Percentiles rank a stretch among this genome's conserved stretches.
Conservation (phyloP, 2,113 vertebrate species). For the Rhombomys opimus region DNA sequence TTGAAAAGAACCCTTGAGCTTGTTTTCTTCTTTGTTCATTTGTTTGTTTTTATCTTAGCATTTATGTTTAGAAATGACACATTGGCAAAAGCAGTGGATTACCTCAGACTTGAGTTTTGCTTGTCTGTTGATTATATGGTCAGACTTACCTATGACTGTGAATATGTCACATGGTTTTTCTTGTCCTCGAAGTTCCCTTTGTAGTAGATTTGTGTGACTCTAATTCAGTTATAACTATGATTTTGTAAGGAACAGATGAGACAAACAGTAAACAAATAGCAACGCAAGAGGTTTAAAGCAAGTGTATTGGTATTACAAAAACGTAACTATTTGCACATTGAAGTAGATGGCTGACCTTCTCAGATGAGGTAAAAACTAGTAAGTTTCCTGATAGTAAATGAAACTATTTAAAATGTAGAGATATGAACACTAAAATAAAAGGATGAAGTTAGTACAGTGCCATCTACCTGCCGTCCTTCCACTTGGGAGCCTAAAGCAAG, state of each 20-base stretch:
- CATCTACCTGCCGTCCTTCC: neutral
- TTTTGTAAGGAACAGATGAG: neutral
- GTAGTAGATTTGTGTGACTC: neutral
- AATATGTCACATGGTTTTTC: neutral
- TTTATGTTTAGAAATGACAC: neutral
- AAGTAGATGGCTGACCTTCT: neutral
- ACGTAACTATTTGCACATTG: neutral
- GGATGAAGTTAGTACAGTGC: neutral
- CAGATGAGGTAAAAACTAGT: neutral
- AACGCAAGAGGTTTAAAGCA: neutral
- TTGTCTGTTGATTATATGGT: neutral
- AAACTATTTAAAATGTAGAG: slow-evolving; percentile 1
- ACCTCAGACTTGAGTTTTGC: neutral
- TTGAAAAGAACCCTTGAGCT: neutral
- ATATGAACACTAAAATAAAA: slow-evolving; percentile 2
- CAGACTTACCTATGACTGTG: neutral
- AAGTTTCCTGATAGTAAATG: neutral
- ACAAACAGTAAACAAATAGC: neutral
- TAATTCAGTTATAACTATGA: neutral
- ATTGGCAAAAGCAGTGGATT: neutral
- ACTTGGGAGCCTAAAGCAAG: neutral
- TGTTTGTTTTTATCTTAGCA: neutral
- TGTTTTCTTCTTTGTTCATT: neutral
- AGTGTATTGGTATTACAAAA: neutral
- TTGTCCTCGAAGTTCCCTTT: slow-evolving; percentile 16